Conservation (phyloP, 1,140 invertebrate species). For the Pseudomyrmex sp. region DNA sequence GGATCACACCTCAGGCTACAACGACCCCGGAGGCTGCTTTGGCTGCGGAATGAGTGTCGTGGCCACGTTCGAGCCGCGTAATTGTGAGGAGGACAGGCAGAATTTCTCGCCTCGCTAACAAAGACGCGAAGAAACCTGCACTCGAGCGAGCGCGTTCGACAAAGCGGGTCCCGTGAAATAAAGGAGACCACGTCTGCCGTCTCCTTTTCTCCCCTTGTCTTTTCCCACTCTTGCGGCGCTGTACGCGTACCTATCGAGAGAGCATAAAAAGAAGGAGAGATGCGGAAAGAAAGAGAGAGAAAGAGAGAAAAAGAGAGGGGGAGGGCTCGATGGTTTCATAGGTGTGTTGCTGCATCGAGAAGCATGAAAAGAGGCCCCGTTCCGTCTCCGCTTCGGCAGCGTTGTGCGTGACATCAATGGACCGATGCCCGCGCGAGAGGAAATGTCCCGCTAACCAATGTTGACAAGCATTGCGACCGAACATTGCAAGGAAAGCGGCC, state of each 20-base stretch:
- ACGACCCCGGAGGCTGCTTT: conserved; percentile 46
- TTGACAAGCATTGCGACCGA: conserved; percentile 81
- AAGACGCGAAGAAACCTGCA: conserved; percentile 82
- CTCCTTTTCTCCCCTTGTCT: conserved; percentile 50
- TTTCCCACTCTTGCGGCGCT: conserved; percentile 33
- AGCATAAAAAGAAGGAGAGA: neutral
- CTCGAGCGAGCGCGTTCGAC: conserved; percentile 76
- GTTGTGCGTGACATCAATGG: conserved; percentile 80
- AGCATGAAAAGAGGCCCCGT: conserved; percentile 67
- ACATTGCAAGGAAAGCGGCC: conserved; percentile 53
- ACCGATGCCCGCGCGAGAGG: conserved; percentile 80
- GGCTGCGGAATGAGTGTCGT: conserved; percentile 48
- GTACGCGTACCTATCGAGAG: conserved; percentile 31
- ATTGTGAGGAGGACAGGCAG: conserved; percentile 83
- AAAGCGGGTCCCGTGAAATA: conserved; percentile 78
- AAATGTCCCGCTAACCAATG: conserved; percentile 83
- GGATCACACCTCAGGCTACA: conserved; percentile 66
- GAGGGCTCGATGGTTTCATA: conserved; percentile 51
- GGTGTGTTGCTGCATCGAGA: conserved; percentile 66
- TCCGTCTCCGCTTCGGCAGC: conserved; percentile 53
- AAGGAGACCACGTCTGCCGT: conserved; percentile 67
- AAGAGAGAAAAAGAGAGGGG: neutral
- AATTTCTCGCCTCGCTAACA: conserved; percentile 84
- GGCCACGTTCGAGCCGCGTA: conserved; percentile 70
- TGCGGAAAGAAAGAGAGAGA: neutral